Evolutionary conservation across 1,140 invertebrate genomes (phyloP).

Genomic region (Drosophila gunungcola): DNA sequence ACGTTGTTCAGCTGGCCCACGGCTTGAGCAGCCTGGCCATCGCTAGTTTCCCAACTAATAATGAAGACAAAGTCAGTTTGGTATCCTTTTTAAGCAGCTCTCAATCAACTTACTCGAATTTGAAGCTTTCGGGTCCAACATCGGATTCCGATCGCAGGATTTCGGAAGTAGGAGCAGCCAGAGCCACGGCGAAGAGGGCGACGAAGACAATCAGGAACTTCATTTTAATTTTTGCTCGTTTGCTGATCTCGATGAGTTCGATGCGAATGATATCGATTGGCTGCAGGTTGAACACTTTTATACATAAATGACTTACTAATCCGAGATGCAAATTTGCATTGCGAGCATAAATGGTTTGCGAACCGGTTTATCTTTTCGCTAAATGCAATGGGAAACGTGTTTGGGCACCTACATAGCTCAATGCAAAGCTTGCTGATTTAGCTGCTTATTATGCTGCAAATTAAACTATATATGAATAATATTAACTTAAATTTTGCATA

Average conservation of each 20-base stretch:
- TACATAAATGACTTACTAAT: neutral
- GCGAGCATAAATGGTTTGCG: too few species aligned
- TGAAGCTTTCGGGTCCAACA: conserved; percentile 38
- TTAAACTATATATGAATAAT: too few species aligned
- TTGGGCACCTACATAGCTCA: neutral
- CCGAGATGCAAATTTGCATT: neutral
- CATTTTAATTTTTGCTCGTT: conserved; percentile 45
- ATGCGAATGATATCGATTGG: conserved; percentile 22
- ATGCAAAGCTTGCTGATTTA: too few species aligned
- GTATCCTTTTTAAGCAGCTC: neutral
- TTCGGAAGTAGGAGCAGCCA: conserved; percentile 13
- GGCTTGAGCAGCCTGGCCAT: conserved; percentile 27
- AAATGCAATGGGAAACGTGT: neutral
- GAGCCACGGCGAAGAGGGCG: conserved; percentile 66
- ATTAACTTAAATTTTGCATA: too few species aligned
- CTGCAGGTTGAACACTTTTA: conserved; percentile 13
- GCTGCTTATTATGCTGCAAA: too few species aligned
- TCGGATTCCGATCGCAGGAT: conserved; percentile 15
- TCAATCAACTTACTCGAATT: conserved; percentile 40
- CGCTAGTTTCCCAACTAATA: conserved; percentile 43
- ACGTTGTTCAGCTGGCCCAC: conserved; percentile 41
- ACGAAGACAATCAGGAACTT: conserved; percentile 71
- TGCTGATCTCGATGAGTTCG: conserved; percentile 25
- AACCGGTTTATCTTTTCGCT: too few species aligned
- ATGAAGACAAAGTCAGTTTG: neutral